Evolutionary conservation across 53 echinoderm and acorn worm species (phyloP).

Genomic region (Pentamera pediparva): DNA sequence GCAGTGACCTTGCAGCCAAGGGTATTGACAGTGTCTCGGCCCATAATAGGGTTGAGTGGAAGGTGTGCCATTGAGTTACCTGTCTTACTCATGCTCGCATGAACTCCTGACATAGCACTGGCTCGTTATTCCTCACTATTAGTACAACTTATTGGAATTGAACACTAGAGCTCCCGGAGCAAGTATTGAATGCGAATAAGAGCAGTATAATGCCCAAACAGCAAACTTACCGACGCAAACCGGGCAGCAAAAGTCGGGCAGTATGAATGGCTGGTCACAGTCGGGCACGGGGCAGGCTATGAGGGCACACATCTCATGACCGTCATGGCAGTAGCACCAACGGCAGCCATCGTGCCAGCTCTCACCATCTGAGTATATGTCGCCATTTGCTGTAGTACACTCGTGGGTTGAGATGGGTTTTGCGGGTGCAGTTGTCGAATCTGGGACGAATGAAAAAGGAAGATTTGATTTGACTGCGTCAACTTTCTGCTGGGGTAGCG

Average conservation of each 20-base stretch:
- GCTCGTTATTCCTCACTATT: no score
- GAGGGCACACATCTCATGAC: conserved; percentile 95
- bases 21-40: no score
- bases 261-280: conserved; percentile 72
- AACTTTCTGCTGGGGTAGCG: not conserved
- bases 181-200: no score
- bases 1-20: no score
- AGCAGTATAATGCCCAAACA: not conserved
- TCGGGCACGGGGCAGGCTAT: conserved; percentile 77
- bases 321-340: conserved; percentile 93
- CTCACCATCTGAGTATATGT: conserved; percentile 77
- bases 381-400: conserved; percentile 36
- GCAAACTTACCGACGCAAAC: conserved; percentile 66
- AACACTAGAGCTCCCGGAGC: no score
- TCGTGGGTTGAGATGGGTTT: conserved; percentile 19
- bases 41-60: no score
- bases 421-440: conserved; percentile 23
- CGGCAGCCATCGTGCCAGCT: conserved; percentile 98
- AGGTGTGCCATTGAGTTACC: no score
- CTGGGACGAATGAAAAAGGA: not conserved
- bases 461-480: not conserved
- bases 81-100: no score
- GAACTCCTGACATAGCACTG: no score
- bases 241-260: conserved; percentile 85
- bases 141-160: no score